Conservation (phyloP, 2,797 vertebrate species). For the Setipinna tenuifilis region DNA sequence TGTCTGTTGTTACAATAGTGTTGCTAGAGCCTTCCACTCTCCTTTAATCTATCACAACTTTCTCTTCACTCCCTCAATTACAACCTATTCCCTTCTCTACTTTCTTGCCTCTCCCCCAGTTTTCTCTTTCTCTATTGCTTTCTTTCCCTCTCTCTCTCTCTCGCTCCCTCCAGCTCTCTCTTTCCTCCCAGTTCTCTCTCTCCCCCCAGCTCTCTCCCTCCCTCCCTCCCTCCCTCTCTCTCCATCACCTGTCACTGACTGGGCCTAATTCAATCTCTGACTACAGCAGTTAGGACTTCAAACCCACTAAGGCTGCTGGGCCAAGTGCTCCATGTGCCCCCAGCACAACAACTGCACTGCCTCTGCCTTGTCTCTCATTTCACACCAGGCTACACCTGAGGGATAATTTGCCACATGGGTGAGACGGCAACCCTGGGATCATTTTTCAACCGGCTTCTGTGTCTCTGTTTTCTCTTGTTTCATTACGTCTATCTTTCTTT, state of each 20-base stretch:
- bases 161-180: background rate
- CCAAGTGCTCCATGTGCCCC: background rate
- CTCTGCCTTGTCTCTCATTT: background rate
- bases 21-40: no score
- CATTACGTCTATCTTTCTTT: background rate
- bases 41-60: no score
- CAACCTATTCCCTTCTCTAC: no score
- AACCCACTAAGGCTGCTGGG: background rate
- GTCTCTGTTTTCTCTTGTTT: background rate
- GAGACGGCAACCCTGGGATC: background rate
- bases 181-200: background rate
- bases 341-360: background rate
- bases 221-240: background rate
- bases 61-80: no score
- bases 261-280: background rate
- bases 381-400: background rate
- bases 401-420: background rate
- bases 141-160: constrained; percentile 22
- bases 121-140: background rate
- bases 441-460: background rate
- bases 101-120: no score
- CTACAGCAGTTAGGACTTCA: background rate
- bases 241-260: background rate
- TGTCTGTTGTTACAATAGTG: no score
- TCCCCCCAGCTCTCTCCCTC: background rate